Evolutionary conservation across 1,140 invertebrate genomes (phyloP).

Genomic region (Aculops lycopersici): DNA sequence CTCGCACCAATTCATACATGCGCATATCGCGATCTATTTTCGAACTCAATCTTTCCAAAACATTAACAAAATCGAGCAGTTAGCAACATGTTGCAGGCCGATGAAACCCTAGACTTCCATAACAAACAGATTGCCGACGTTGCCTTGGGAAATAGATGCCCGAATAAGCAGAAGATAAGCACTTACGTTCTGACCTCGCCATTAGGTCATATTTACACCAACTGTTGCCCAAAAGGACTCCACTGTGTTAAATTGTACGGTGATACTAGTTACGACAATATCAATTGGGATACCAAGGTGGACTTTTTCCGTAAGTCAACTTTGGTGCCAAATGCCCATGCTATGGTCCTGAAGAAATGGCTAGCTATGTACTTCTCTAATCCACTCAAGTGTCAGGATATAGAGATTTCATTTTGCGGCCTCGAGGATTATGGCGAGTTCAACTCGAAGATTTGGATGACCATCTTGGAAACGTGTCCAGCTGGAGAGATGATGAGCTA

Average conservation of each 20-base stretch:
- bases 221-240: neutral
- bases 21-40: too few species aligned
- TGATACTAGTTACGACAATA: neutral
- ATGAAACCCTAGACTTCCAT: neutral
- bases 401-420: neutral
- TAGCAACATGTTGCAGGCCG: neutral
- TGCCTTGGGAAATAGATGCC: neutral
- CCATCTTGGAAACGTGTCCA: neutral
- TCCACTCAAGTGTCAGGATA: neutral
- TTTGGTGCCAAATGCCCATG: neutral
- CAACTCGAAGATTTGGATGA: neutral
- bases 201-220: neutral
- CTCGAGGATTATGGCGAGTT: neutral
- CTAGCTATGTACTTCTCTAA: neutral
- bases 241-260: neutral
- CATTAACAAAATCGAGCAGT: too few species aligned
- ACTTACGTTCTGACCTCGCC: neutral
- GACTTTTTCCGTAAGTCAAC: neutral
- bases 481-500: neutral
- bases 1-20: too few species aligned
- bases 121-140: neutral
- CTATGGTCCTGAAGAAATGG: neutral
- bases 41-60: too few species aligned
- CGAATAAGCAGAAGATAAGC: neutral
- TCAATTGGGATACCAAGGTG: neutral